Percentiles rank a stretch among this genome's conserved stretches.
These are phyloP conservation scores for Oxystoma pomonae DNA, from an alignment of 2,888 invertebrate genomes.

Conservation along the genomic window DNA sequence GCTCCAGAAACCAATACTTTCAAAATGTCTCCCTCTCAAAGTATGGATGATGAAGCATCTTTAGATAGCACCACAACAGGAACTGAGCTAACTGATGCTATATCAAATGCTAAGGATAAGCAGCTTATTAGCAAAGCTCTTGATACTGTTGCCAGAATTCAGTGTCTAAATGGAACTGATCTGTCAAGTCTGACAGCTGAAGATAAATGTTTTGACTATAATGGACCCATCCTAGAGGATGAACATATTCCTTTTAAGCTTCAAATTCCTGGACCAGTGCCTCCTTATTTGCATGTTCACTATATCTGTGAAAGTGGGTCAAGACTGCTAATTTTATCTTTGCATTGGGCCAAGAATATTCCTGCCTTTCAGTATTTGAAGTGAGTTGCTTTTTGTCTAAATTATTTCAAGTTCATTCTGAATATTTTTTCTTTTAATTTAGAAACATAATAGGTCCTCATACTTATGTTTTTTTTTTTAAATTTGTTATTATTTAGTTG, in stretches of 20 bases:
- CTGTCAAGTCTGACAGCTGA: constrained; percentile 35
- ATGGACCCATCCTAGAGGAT: constrained; percentile 65
- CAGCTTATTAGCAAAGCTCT: constrained; percentile 61
- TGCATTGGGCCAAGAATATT: constrained; percentile 86
- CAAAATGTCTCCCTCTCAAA: constrained; percentile 48
- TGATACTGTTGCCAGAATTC: constrained; percentile 60
- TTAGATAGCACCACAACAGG: constrained; percentile 52
- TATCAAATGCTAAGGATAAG: constrained; percentile 61
- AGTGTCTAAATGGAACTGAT: constrained; percentile 44
- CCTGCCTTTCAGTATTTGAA: constrained; percentile 76
- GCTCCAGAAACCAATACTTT: constrained; percentile 39
- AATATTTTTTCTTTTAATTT: too few species aligned
- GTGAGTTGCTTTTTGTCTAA: constrained; percentile 48
- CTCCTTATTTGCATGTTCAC: constrained; percentile 88
- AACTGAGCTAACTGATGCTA: constrained; percentile 54
- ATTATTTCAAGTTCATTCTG: too few species aligned
- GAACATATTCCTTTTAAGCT: constrained; percentile 70
- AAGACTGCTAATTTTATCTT: constrained; percentile 80
- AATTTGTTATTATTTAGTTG: too few species aligned
- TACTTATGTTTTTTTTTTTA: too few species aligned
- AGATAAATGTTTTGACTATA: constrained; percentile 45
- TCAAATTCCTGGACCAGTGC: constrained; percentile 73
- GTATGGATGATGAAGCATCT: constrained; percentile 55
- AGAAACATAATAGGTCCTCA: too few species aligned
- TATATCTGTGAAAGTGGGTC: constrained; percentile 95